Evolutionary conservation across 2,113 vertebrate genomes (phyloP), one percentile per base, ranked within the genome.

Genomic region (Ctenodactylus gundi): DNA sequence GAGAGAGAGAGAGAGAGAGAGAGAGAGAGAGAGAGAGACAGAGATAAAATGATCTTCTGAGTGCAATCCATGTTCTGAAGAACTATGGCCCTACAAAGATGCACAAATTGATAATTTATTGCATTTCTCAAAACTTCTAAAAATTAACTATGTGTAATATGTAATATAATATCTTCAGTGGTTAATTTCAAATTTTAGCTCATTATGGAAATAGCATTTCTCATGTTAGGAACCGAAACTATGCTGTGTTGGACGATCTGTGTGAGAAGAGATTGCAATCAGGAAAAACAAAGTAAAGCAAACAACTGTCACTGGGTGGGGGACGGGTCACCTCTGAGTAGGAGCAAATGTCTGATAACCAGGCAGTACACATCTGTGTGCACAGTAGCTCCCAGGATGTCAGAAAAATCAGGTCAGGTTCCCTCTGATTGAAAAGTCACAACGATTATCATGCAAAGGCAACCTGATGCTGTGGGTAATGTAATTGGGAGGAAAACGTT

Each of bases 121-220:
- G 7, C 2, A 72, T 65, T 39, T 53, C 62, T 93, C 67, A 73
- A 88, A 64, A 39, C 10, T 77, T 88, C 18, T 76, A 83, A 83
- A 93, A 39, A 27, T 76, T 68, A 81, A 46, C 31, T 51, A 20
- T 44, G n/a, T 39, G 4, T 67, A 70, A 57, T 46, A 58, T 39
- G 4, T 67, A 70, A 57, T 46, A 58, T 1, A 88, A 49, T 10
- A 75, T 81, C 13, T 12, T 72, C 49, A 44, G n/a, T 85, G 53
- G 55, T 76, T 53, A 75, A 93, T 36, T 70, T 91, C 27, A 60
- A 72, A 73, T 65, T 80, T 36, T 84, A 80, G 62, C 2, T 3
- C 62, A 39, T 11, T 80, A 51, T 65, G 21, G 51, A 91, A 93
- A 81, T 72, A 64, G 4, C 51, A 20, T 89, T 80, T 81, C n/a